Base-by-base conservation (phyloP, 2,888 invertebrate genomes). In the Sthenelais limicola region DNA sequence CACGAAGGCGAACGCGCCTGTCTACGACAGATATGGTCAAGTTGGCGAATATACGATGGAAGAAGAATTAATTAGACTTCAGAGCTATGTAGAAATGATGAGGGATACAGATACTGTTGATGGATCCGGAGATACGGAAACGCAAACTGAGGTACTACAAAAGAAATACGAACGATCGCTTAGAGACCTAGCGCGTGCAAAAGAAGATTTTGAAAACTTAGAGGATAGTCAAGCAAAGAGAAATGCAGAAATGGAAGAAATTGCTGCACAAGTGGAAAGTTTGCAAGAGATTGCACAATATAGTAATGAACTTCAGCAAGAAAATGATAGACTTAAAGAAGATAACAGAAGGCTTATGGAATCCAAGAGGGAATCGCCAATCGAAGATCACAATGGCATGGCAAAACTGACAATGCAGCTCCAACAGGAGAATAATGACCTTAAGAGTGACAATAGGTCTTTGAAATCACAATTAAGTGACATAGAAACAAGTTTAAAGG, bases 361-460 rank as follows among this genome's bases (percentile, higher is more conserved):
- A 38, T 1, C 38, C 18, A 43, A 35, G 38, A 35, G 15, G 24
- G 18, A 3, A 3, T 62, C 62, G 2, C 38, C 62, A 3, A 24
- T 12, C 1, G 62, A 62, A 38, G 35, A 62, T 9, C 62, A 62
- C 24, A 33, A 35, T 9, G 62, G 21, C 1, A 62, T 62, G 5
- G 62, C 62, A 4, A 21, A 21, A 9, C 62, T 62, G 18, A 38
- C 62, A 21, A 62, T 62, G 62, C 62, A 62, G 62, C 62, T 62
- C 24, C 62, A 62, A 15, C 62, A 62, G 43, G 62, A 62, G 24
- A 62, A 62, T 38, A 62, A 62, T 35, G 62, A 62, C 38, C 38
- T 62, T 7, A 62, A 62, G 38, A 62, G 62, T 62, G 62, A 62
- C 15, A 62, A 62, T 24, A 33, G 62, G 24, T 62, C 62, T 3